phyloP scores from a whole-genome alignment of 1,140 invertebrate genomes.

The Sitobion miscanthi region DNA sequence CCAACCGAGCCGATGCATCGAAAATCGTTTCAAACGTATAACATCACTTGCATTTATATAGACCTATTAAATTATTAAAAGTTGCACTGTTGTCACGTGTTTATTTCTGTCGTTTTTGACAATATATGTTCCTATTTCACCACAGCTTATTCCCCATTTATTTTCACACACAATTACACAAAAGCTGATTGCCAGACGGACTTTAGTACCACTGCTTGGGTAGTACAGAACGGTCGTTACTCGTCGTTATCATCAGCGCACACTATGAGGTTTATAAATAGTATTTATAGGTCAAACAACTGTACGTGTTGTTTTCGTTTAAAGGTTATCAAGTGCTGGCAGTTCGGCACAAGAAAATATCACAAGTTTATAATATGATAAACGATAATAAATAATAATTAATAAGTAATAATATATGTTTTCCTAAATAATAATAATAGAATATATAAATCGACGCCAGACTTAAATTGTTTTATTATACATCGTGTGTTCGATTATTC shows the following conservation, averaged over 20 bases:
- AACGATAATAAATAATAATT: not conserved
- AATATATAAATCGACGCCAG: not conserved
- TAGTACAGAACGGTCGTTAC: not conserved
- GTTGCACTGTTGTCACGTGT: not conserved
- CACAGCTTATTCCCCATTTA: not conserved
- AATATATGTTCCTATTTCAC: not conserved
- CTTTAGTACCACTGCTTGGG: not conserved
- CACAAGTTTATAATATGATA: not conserved
- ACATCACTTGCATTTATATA: not conserved
- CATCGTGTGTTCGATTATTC: not conserved
- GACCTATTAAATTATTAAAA: not conserved
- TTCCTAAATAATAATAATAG: not conserved
- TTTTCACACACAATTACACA: not conserved
- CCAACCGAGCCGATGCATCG: not conserved
- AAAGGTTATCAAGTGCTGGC: constrained; percentile 16
- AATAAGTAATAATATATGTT: not conserved
- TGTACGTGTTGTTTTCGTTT: constrained; percentile 4
- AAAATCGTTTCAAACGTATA: not conserved
- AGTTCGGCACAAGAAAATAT: not conserved
- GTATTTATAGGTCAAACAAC: constrained; percentile 8
- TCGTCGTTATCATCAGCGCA: not conserved
- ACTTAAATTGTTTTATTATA: not conserved
- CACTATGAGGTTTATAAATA: constrained; percentile 28
- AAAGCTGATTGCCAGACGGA: not conserved
- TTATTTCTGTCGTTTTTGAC: not conserved